Evolutionary conservation across 2,797 vertebrate genomes (phyloP), one percentile per base, ranked within the genome.

Genomic region (Catostomus latipinnis): DNA sequence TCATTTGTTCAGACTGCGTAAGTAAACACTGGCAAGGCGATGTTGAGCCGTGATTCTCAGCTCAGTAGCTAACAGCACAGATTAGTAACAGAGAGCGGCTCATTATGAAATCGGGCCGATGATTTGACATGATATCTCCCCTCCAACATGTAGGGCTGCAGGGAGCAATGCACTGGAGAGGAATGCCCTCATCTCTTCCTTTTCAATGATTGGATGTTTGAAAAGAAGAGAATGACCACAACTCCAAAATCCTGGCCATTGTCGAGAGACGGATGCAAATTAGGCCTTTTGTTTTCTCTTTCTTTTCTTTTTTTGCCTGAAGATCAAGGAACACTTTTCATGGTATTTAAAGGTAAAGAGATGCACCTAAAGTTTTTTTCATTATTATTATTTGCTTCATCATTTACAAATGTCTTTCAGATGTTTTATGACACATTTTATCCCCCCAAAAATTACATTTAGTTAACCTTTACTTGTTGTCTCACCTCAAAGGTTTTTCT

Each of bases 101-200:
- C 22, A 13, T 68, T 54, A 66, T 76, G 72, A 75, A 79, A 65
- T 63, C 63, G 34, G 34, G 34, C n/a, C 18, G 52, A 81, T 80
- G 63, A 76, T 80, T 69, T 73, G 58, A 62, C 61, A 68, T 60
- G 79, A 82, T 84, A 67, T 74, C 67, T 48, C 9, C 14, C 1
- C 57, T 60, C 73, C 76, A 84, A 74, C 85, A 85, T 14, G 5
- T 66, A 65, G 84, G 86, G 80, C 84, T 76, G 16, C 56, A 54
- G 76, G 54, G 72, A 86, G 65, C 57, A 79, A 88, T 87, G 84
- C 83, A 78, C 48, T 53, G 75, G 48, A 61, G 65, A 13, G 46
- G n/a, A 68, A 68, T 50, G 18, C 63, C 63, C 45, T 76, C 53
- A 49, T 76, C 13, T 13, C 8, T 10, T 76, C 16, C 53, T 57